Evolutionary conservation across 2,888 invertebrate genomes (phyloP), one percentile per base, ranked within the genome.

Genomic region (Sminthurinus aureus): DNA sequence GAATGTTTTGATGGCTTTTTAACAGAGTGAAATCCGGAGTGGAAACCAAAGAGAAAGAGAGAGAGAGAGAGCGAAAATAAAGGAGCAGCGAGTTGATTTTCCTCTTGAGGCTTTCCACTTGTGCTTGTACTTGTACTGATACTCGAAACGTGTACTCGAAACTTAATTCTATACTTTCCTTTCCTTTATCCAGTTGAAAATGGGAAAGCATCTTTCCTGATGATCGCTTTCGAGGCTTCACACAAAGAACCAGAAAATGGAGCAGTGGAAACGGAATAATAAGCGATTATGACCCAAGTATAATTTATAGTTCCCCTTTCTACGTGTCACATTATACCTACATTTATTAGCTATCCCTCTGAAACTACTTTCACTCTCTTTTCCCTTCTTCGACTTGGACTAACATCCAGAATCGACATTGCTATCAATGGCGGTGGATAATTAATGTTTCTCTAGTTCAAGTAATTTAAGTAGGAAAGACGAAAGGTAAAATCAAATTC

Each of bases 231-330:
- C 11, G 11, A 58, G 11, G 11, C 15, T 58, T 66, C 66, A 6
- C 66, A 6, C 66, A 64, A 73, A 73, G 83, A 83, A 79, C 82
- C n/a, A n/a, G 79, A 66, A 79, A 73, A 67, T 38, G 76, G 67
- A 74, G 67, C 79, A 66, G 66, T 51, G 22, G 73, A 38, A 58
- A 74, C 38, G 71, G 74, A 58, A 50, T 6, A 22, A 74, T 20
- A 78, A 73, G 78, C 67, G 76, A 84, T 81, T 81, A 83, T 83
- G 79, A 83, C 81, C 78, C n/a, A 71, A 77, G 20, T 58, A 78
- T 84, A 84, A 84, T 84, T 81, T 84, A 81, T 81, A 81, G 74
- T 74, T 71, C 58, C 74, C 24, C 77, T 22, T 24, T 66, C 78
- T 78, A 78, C 78, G 71, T 81, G 81, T 81, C 81, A 81, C 81